phyloP scores from a whole-genome alignment of 1,140 invertebrate genomes.

The Meteorus sp. region DNA sequence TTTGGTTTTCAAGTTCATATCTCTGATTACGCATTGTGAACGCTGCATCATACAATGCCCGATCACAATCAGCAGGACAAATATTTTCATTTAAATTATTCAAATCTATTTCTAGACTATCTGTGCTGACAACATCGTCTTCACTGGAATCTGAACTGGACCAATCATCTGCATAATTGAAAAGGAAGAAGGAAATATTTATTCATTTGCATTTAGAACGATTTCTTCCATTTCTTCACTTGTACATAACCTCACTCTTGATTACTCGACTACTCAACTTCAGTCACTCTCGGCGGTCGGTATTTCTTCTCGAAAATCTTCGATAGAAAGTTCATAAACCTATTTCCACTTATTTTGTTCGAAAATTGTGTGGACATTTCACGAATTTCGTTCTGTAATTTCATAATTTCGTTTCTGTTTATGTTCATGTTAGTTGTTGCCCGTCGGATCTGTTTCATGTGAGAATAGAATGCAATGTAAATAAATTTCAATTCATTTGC shows the following conservation, averaged over 20 bases:
- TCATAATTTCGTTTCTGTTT: slow-evolving; percentile 44
- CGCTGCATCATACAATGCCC: slow-evolving; percentile 67
- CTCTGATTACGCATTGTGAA: slow-evolving; percentile 64
- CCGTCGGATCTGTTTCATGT: slow-evolving; percentile 36
- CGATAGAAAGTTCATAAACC: slow-evolving; percentile 72
- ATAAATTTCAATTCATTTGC: no score
- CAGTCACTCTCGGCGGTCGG: slow-evolving; percentile 58
- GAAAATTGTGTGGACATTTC: slow-evolving; percentile 63
- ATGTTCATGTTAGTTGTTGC: slow-evolving; percentile 33
- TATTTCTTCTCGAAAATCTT: slow-evolving; percentile 79
- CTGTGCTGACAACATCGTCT: slow-evolving; percentile 62
- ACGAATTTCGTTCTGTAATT: slow-evolving; percentile 62
- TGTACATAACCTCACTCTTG: no score
- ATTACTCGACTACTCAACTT: background rate
- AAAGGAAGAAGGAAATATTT: no score
- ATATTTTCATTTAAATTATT: slow-evolving; percentile 72
- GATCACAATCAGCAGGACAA: slow-evolving; percentile 75
- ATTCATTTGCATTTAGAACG: no score
- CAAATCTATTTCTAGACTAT: slow-evolving; percentile 64
- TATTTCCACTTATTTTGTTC: slow-evolving; percentile 67
- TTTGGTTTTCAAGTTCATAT: slow-evolving; percentile 52
- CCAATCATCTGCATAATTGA: no score
- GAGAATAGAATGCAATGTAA: no score
- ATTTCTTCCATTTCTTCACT: no score
- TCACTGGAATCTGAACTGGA: no score